Evolutionary conservation across 1,140 invertebrate species (phyloP), one percentile per base, ranked within the genome.

Genomic region (Heliothis subflexa): DNA sequence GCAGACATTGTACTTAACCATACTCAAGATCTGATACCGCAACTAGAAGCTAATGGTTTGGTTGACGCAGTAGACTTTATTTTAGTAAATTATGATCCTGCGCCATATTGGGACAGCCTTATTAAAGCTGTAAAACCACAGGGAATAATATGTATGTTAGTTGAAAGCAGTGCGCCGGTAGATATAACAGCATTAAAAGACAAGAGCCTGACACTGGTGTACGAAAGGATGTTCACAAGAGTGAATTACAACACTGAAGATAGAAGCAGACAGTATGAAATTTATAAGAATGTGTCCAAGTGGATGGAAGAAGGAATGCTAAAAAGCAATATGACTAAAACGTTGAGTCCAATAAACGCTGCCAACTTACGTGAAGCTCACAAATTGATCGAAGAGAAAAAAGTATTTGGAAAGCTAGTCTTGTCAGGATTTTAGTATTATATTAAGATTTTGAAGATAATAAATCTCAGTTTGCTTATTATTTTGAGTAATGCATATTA

Each of bases 221-320:
- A 86, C 25, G 93, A 94, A 88, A 91, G 89, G 86, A 93, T 94
- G 90, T 68, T 62, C 16, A 93, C 93, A 33, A 89, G 89, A 78
- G 86, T 92, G 25, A 91, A 88, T 80, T 94, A 91, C 81, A 57
- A 93, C 70, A 94, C 93, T 61, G 88, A 89, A 54, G 91, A 93
- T 61, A 89, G 87, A 54, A 80, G 76, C 11, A 89, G 88, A 77
- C 85, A 88, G 64, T 86, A 90, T 74, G 89, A 91, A 61, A 91
- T 93, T 64, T 85, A 93, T 28, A 68, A 86, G 14, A 74, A 82
- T 57, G 80, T 91, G 13, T 92, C 91, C 14, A 86, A 82, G 55
- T 87, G 92, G 90, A 76, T 93, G 61, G 90, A 91, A 1, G 83
- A 81, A 62, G 89, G 89, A 1, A 78, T 84, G 66, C 71, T 94